Base-by-base conservation (phyloP, 1,140 invertebrate genomes). In the Dreissena polymorpha region DNA sequence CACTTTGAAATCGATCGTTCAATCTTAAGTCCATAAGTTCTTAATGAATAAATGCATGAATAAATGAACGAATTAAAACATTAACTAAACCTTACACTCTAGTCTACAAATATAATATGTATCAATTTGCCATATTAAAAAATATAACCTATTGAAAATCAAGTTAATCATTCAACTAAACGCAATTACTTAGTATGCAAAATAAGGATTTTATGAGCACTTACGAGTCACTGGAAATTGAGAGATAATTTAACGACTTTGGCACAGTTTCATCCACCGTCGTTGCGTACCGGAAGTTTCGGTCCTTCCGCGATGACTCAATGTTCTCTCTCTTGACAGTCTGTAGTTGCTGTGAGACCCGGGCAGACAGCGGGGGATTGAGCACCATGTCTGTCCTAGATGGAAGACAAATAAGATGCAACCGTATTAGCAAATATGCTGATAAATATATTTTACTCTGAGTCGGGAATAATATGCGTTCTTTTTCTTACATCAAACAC, bases 161-260 rank as follows among this genome's bases (percentile, higher is more conserved):
- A 39, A 39, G 39, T 39, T 39, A 39, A 39, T 39, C 39, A 39
- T 39, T 39, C 8, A 39, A 39, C 8, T 39, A 5, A 39, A 39
- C 8, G 39, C 39, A 39, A 39, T 5, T 39, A n/a, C n/a, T n/a
- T n/a, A n/a, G n/a, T n/a, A n/a, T n/a, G n/a, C n/a, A n/a, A 39
- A 39, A 39, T 5, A 2, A 39, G 39, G 39, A 39, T 39, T 39
- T 39, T 39, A 8, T 39, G 39, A 39, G 39, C 39, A 39, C 39
- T 39, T 68, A 82, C 79, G 79, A 82, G n/a, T 82, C 64, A 10
- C 63, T 72, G 13, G 79, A 73, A 21, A 82, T 25, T 6, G 79
- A 82, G 0, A 82, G 49, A 2, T 29, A 27, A 50, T 68, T 82
- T 49, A 82, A 18, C 16, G 79, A 73, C 68, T 82, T 82, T 12